Percentiles rank a stretch among this genome's conserved stretches.
phyloP scores from a whole-genome alignment of 1,140 invertebrate species.

The Pseudomyrmex concolor region DNA sequence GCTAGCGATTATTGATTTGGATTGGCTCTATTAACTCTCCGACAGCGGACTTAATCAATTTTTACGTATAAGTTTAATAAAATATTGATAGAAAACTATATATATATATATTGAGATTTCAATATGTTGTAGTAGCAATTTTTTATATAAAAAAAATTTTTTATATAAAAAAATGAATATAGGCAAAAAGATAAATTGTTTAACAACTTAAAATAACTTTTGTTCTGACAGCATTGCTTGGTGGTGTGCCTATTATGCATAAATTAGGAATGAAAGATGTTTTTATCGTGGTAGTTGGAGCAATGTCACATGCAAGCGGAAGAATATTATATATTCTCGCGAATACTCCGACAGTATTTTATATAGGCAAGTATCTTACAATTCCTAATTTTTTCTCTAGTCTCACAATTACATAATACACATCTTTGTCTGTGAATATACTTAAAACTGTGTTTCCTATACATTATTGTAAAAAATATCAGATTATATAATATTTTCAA shows the following conservation, averaged over 20 bases:
- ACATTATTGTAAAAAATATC: not conserved
- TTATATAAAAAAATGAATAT: conserved; percentile 14
- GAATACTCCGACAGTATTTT: conserved; percentile 85
- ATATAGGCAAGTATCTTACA: conserved; percentile 84
- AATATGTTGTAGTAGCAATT: no score
- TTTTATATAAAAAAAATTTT: not conserved
- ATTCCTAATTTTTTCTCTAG: conserved; percentile 10
- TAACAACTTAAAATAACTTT: conserved; percentile 10
- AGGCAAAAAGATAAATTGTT: not conserved
- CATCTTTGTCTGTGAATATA: no score
- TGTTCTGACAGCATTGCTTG: conserved; percentile 84
- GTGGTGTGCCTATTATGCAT: conserved; percentile 89
- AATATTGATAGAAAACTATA: no score
- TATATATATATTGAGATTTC: no score
- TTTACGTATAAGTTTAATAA: no score
- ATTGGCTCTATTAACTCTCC: no score
- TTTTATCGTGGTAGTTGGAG: conserved; percentile 89
- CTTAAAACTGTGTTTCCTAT: not conserved
- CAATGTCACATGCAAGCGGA: conserved; percentile 88
- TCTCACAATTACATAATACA: conserved; percentile 5
- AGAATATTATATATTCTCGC: conserved; percentile 89
- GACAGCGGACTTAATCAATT: no score
- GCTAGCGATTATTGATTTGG: no score
- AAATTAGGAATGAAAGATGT: conserved; percentile 89
- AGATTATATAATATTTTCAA: not conserved